These are phyloP conservation scores for Drosophila pachea DNA, from an alignment of 1,140 invertebrate genomes.

Conservation along the genomic window DNA sequence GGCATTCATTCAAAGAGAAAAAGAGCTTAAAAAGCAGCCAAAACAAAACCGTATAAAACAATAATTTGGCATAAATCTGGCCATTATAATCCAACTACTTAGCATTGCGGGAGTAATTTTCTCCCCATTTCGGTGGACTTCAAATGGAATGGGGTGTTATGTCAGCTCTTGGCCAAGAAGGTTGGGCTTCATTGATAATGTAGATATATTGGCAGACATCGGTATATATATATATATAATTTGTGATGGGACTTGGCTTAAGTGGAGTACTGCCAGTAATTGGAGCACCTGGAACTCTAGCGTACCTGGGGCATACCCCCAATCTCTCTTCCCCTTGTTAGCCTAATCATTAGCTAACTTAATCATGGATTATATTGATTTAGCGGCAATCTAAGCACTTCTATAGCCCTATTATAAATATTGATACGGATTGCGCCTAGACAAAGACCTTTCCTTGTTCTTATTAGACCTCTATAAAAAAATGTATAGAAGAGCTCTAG, in stretches of 20 bases:
- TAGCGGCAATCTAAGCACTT: background rate
- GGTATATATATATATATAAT: too few species aligned
- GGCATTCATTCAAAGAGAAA: constrained; percentile 5
- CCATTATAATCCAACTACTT: constrained; percentile 40
- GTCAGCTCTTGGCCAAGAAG: constrained; percentile 30
- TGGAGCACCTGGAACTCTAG: too few species aligned
- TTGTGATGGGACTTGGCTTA: too few species aligned
- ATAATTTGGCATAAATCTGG: constrained; percentile 44
- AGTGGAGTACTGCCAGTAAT: too few species aligned
- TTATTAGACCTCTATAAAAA: background rate
- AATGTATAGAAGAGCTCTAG: too few species aligned
- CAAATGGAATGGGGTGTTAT: constrained; percentile 13
- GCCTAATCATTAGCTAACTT: too few species aligned
- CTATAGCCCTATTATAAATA: background rate
- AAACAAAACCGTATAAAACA: constrained; percentile 15
- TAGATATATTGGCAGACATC: too few species aligned
- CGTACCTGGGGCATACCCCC: too few species aligned
- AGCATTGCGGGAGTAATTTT: constrained; percentile 47
- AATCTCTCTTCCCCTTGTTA: too few species aligned
- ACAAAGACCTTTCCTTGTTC: constrained; percentile 1
- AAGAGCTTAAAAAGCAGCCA: background rate
- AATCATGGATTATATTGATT: background rate
- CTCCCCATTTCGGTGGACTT: constrained; percentile 28
- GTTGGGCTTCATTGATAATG: too few species aligned
- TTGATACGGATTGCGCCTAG: too few species aligned